phyloP scores from a whole-genome alignment of 2,797 vertebrate species.

The Danio choprae region DNA sequence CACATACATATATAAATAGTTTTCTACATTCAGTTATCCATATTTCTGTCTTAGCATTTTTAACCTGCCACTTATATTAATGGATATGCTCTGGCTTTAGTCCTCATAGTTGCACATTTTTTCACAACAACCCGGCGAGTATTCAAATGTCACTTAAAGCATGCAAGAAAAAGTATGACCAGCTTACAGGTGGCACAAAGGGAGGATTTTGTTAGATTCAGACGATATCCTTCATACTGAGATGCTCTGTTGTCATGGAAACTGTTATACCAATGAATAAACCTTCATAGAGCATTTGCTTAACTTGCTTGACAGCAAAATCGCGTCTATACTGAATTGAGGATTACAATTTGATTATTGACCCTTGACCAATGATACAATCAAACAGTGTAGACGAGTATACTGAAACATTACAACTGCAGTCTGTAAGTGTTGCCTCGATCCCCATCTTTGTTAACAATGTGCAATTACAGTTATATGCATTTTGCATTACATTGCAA shows the following conservation, averaged over 20 bases:
- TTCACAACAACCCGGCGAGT: background rate
- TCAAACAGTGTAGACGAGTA: background rate
- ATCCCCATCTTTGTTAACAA: too few relatives aligned
- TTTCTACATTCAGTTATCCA: background rate
- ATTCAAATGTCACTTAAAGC: background rate
- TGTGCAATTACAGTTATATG: too few relatives aligned
- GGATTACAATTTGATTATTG: background rate
- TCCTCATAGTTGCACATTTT: background rate
- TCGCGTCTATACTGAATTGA: background rate
- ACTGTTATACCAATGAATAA: background rate
- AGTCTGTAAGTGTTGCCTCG: too few relatives aligned
- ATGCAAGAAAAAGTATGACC: background rate
- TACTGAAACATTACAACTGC: constrained; percentile 1
- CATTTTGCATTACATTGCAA: too few relatives aligned
- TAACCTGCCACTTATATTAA: background rate
- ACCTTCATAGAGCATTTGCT: background rate
- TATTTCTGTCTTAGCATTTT: background rate
- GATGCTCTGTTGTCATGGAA: background rate
- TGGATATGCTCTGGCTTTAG: background rate
- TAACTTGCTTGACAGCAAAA: background rate
- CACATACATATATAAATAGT: background rate
- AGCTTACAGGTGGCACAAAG: background rate
- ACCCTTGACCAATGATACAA: background rate
- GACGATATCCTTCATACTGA: background rate
- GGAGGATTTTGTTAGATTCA: background rate